Evolutionary conservation across 2,888 invertebrate species (phyloP).

Genomic region (Tolmerus cingulatus): DNA sequence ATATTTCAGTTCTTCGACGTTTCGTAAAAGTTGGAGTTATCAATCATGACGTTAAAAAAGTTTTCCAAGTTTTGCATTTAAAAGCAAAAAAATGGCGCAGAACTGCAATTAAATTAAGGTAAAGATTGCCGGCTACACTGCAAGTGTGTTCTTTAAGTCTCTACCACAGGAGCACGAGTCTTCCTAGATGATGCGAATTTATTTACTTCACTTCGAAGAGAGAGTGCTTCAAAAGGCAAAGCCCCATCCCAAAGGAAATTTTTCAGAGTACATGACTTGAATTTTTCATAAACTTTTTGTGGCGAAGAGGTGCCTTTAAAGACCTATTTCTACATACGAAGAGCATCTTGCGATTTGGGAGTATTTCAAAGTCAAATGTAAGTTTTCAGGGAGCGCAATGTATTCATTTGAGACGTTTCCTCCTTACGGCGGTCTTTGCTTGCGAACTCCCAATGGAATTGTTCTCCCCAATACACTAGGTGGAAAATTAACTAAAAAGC

Average conservation of each 20-base stretch:
- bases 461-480: background rate
- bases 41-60: background rate
- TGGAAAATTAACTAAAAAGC: background rate
- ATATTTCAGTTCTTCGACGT: background rate
- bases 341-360: constrained; percentile 17
- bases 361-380: constrained; percentile 24
- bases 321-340: background rate
- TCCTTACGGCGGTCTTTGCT: background rate
- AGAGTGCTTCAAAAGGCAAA: background rate
- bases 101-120: background rate
- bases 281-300: constrained; percentile 24
- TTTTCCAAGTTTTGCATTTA: background rate
- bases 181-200: constrained; percentile 23
- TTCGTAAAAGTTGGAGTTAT: background rate
- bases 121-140: background rate
- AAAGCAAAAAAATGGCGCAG: background rate
- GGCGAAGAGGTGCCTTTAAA: background rate
- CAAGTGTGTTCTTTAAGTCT: background rate
- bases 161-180: background rate
- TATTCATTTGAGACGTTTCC: constrained; percentile 9
- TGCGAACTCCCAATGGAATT: background rate
- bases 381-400: background rate
- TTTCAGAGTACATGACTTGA: constrained; percentile 36
- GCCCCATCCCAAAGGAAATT: constrained; percentile 16
- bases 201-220: constrained; percentile 17